Evolutionary conservation across 2,888 invertebrate species (phyloP), one percentile per base, ranked within the genome.

Genomic region (Limnephilus rhombicus): DNA sequence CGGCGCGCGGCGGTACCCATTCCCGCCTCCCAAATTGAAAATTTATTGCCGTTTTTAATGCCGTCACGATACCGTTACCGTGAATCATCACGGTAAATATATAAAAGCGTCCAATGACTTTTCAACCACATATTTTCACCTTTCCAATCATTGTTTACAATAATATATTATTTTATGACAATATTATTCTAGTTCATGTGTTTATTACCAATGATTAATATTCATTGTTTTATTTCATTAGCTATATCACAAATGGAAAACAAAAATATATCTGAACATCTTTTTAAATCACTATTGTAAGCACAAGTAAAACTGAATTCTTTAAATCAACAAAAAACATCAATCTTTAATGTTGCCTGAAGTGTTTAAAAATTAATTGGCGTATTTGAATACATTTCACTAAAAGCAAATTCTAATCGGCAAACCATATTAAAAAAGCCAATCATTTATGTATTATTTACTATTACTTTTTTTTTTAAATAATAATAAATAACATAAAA

Each of bases 181-280:
- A 83, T 34, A 31, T 83, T 83, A 83, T 83, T 13, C 83, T 83
- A 83, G 37, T 37, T 37, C 83, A 83, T 41, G 37, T 37, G 24
- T 41, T 37, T 83, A 83, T 37, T 83, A 83, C 37, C 37, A 83
- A 83, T 83, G 31, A 83, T 83, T 83, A 83, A 37, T 83, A 37
- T 83, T 83, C 37, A 83, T 83, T 37, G 83, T 24, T 83, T 31
- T 24, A 18, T 18, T 83, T 83, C 83, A 18, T 83, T 37, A 83
- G 3, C 37, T 41, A 83, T 83, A 83, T 83, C 37, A 83, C 83
- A 83, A 68, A 68, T 68, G 24, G 68, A 24, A 68, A 68, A 68
- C 24, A 53, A 53, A 53, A 53, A 53, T 53, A 53, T 53, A 68
- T 68, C 24, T n/a, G 49, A 49, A 49, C 49, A 49, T 49, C 49